Evolutionary conservation across 64 coral and sea anemone genomes (phyloP).

Genomic region (Actinia tenebrosa): DNA sequence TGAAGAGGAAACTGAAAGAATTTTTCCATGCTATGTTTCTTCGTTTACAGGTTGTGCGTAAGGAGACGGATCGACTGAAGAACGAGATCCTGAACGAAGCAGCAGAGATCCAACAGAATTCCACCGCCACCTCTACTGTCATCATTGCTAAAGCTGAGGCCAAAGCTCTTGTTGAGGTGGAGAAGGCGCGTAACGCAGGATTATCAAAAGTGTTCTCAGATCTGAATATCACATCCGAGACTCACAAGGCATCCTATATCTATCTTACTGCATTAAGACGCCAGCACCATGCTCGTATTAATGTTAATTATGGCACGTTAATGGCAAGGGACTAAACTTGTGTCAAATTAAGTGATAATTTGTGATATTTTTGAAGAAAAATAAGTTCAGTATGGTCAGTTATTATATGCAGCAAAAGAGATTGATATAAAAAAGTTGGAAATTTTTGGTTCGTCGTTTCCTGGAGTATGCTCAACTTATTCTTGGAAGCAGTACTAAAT

Average conservation of each 20-base stretch:
- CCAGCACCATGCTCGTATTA: slow-evolving; percentile 36
- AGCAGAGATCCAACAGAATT: slow-evolving; percentile 51
- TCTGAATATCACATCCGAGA: slow-evolving; percentile 40
- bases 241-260: slow-evolving; percentile 67
- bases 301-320: slow-evolving; percentile 54
- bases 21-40: background rate
- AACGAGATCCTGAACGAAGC: slow-evolving; percentile 49
- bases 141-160: slow-evolving; percentile 47
- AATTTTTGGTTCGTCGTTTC: no score
- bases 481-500: no score
- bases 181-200: slow-evolving; percentile 54
- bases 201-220: slow-evolving; percentile 40
- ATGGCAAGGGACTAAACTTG: slow-evolving; percentile 26
- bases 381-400: no score
- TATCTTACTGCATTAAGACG: slow-evolving; percentile 56
- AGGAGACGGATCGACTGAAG: slow-evolving; percentile 56
- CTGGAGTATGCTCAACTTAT: no score
- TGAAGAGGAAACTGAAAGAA: no score
- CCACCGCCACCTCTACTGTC: slow-evolving; percentile 38
- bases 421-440: no score
- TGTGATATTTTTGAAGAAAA: no score
- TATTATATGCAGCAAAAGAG: no score
- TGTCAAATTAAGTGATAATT: no score
- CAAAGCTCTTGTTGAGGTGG: slow-evolving; percentile 47
- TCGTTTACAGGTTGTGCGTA: slow-evolving; percentile 41